These are phyloP conservation scores for Ctenomys sociabilis DNA, from an alignment of 2,113 vertebrate genomes.

Conservation along the genomic window DNA sequence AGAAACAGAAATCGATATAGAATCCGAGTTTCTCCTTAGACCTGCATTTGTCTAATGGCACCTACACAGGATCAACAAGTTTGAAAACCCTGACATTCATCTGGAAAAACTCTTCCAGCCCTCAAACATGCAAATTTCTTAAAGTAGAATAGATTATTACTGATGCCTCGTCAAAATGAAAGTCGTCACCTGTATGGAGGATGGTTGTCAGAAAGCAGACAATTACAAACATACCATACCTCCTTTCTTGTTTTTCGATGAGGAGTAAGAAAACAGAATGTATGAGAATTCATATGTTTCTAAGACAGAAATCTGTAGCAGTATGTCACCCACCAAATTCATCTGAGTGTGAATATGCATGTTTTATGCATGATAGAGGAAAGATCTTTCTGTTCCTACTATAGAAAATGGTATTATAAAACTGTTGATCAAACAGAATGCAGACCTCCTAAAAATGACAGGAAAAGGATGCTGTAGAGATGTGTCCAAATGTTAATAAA, in stretches of 20 bases:
- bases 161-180: neutral
- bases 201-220: neutral
- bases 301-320: slow-evolving; percentile 39
- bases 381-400: neutral
- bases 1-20: neutral
- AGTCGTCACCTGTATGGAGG: neutral
- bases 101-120: neutral
- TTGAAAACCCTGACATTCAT: neutral
- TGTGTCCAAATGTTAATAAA: slow-evolving; percentile 24
- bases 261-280: slow-evolving; percentile 49
- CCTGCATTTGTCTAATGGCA: too few species aligned
- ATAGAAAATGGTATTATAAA: slow-evolving; percentile 37
- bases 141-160: neutral
- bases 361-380: slow-evolving; percentile 20
- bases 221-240: neutral
- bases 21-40: neutral
- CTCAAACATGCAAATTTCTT: neutral
- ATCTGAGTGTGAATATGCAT: slow-evolving; percentile 22
- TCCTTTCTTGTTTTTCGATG: neutral
- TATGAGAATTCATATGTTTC: slow-evolving; percentile 36
- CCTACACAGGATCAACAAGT: neutral
- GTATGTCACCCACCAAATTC: neutral
- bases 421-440: slow-evolving; percentile 52
- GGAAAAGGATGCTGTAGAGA: neutral
- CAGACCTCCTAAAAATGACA: neutral